Evolutionary conservation across 2,113 vertebrate species (phyloP), one percentile per base, ranked within the genome.

Genomic region (Trichomycterus rosablanca): DNA sequence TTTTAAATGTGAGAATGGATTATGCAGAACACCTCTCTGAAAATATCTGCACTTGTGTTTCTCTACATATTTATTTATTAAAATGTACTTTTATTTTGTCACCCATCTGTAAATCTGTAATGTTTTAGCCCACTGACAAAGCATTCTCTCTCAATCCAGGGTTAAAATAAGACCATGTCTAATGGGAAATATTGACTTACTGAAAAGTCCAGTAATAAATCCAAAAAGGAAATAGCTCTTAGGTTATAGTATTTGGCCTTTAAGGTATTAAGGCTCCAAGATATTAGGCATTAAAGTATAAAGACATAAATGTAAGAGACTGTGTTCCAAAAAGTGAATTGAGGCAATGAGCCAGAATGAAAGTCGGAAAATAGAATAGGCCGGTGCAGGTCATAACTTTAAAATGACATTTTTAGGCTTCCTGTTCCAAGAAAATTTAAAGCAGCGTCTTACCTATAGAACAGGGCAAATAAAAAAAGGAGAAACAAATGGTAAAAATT

Each of bases 321-420:
- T 51, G 49, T 32, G n/a, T 3, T 7, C 7, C 49, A 32, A 19
- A 11, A 32, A 32, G n/a, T 30, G 49, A 34, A 35, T 16, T 53
- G 50, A 53, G 50, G 35, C 10, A 35, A 30, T 1, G 7, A 30
- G 50, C 10, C 5, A 35, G 28, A 53, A 53, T 34, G 50, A 53
- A 35, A 53, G 50, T 12, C 10, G 35, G 28, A 34, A 53, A 22
- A 28, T 35, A 35, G 50, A 35, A 53, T 12, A 53, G 16, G 35
- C 50, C 35, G 30, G 30, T 53, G 18, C 50, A 53, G 50, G 28
- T 53, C 50, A 53, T 53, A 53, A 20, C 28, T 35, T 53, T 53
- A 34, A 53, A 53, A 53, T 53, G 50, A 53, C 50, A 34, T 53
- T 35, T 20, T 48, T 20, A n/a, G n/a, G n/a, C 24, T 11, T 16